A percentile compares a stretch with the other conserved stretches of the same genome.
phyloP scores from a whole-genome alignment of 2,113 vertebrate species.

The Tinamus guttatus region DNA sequence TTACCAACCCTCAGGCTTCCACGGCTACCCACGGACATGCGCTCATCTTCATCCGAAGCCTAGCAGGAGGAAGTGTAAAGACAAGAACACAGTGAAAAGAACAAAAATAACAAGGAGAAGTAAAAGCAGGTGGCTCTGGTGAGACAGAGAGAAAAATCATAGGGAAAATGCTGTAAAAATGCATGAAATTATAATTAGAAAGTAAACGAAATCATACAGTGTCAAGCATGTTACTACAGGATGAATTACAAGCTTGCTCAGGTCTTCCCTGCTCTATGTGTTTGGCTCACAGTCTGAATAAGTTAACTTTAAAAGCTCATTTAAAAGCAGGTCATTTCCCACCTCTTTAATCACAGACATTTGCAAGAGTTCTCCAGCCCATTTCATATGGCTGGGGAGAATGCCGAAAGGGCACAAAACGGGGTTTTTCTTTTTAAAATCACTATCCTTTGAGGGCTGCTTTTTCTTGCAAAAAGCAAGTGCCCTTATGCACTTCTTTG shows the following conservation, averaged over 20 bases:
- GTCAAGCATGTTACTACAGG: neutral
- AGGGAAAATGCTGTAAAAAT: neutral
- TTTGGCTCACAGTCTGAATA: neutral
- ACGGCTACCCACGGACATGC: conserved; percentile 89
- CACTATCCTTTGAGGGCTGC: neutral
- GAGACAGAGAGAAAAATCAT: neutral
- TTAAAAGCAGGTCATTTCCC: neutral
- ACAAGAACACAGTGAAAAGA: conserved; percentile 53
- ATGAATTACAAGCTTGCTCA: neutral
- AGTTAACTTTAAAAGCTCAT: neutral
- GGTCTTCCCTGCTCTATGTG: neutral
- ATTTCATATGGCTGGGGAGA: neutral
- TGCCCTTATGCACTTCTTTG: neutral
- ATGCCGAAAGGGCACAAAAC: neutral
- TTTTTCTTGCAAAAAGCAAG: neutral
- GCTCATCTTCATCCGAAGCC: conserved; percentile 94
- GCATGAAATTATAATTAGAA: neutral
- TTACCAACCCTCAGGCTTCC: conserved; percentile 93
- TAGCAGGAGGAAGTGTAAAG: conserved; percentile 73
- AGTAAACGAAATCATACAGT: neutral
- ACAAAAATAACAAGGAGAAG: neutral
- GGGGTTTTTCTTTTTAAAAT: neutral
- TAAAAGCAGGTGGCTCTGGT: neutral
- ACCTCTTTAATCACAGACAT: neutral
- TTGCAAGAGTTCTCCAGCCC: neutral